Evolutionary conservation across 2,113 vertebrate genomes (phyloP).

Genomic region (Syngnathus scovelli): DNA sequence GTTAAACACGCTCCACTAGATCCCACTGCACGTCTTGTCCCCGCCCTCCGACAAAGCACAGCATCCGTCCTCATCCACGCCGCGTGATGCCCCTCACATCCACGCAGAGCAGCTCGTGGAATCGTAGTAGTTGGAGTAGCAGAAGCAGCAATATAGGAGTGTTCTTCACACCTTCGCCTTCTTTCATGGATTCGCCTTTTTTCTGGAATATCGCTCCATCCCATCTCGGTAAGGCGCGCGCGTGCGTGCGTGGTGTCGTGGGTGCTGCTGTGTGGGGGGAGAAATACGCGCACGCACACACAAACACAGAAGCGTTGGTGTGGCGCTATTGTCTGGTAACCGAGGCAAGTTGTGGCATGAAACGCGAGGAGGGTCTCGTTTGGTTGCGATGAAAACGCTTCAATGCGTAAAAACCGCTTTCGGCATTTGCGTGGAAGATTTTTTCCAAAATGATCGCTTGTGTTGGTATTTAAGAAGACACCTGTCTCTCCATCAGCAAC

Average conservation of each 20-base stretch:
- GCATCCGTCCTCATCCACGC: constrained; percentile 57
- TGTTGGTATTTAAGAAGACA: constrained; percentile 34
- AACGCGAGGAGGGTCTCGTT: neutral
- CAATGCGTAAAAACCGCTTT: neutral
- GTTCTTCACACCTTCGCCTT: constrained; percentile 10
- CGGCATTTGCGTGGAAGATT: neutral
- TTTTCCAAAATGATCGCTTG: neutral
- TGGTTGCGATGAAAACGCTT: neutral
- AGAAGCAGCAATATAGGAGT: constrained; percentile 29
- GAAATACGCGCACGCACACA: neutral
- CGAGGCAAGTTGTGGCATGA: constrained; percentile 52
- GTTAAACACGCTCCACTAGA: constrained; percentile 44
- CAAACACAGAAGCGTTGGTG: neutral
- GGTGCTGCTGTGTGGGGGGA: constrained; percentile 9
- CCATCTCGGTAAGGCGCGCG: constrained; percentile 60
- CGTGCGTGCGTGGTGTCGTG: constrained; percentile 1
- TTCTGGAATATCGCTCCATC: constrained; percentile 43
- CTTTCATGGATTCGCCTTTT: constrained; percentile 62
- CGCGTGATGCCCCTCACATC: constrained; percentile 63
- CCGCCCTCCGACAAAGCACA: constrained; percentile 51
- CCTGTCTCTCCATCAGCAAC: constrained; percentile 61
- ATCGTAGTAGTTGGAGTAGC: constrained; percentile 53
- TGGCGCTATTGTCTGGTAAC: constrained; percentile 61
- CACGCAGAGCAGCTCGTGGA: constrained; percentile 44
- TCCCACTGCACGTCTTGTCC: constrained; percentile 42